These are phyloP conservation scores for Darevskia nairensis DNA, from an alignment of 2,797 vertebrate species.

Conservation along the genomic window DNA sequence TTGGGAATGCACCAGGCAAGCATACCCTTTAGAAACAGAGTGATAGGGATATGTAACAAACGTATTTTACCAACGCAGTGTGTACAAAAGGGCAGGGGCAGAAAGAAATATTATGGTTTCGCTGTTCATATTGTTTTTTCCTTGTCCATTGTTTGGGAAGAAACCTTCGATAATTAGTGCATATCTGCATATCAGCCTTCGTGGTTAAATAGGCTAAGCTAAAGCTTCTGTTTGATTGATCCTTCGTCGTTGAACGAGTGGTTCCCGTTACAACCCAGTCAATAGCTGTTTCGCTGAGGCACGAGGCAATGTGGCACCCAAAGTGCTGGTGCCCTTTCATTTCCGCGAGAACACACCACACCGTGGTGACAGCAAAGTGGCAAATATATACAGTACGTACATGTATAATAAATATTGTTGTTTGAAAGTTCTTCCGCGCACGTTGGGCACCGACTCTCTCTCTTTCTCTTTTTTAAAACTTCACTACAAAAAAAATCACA, in stretches of 20 bases:
- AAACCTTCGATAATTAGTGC: neutral
- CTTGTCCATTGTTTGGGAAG: neutral
- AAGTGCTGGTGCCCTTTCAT: constrained; percentile 71
- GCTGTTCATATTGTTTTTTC: neutral
- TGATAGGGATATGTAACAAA: neutral
- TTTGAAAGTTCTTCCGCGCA: constrained; percentile 70
- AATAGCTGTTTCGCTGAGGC: constrained; percentile 49
- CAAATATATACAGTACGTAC: constrained; percentile 61
- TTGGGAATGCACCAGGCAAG: neutral
- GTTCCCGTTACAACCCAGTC: neutral
- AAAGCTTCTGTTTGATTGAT: neutral
- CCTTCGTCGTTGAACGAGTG: neutral
- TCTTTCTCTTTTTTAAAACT: constrained; percentile 43
- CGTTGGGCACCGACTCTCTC: constrained; percentile 67
- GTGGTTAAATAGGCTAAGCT: neutral
- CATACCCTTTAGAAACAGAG: neutral
- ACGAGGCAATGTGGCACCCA: constrained; percentile 10
- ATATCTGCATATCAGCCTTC: neutral
- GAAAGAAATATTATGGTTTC: neutral
- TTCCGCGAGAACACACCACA: constrained; percentile 60
- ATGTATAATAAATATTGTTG: constrained; percentile 72
- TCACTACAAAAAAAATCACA: constrained; percentile 66
- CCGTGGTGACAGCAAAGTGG: constrained; percentile 73
- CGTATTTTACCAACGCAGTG: too few relatives aligned
- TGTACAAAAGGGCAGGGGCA: too few relatives aligned